Evolutionary conservation across 2,888 invertebrate species (phyloP), one percentile per base, ranked within the genome.

Genomic region (Chalcosyrphus nemorum): DNA sequence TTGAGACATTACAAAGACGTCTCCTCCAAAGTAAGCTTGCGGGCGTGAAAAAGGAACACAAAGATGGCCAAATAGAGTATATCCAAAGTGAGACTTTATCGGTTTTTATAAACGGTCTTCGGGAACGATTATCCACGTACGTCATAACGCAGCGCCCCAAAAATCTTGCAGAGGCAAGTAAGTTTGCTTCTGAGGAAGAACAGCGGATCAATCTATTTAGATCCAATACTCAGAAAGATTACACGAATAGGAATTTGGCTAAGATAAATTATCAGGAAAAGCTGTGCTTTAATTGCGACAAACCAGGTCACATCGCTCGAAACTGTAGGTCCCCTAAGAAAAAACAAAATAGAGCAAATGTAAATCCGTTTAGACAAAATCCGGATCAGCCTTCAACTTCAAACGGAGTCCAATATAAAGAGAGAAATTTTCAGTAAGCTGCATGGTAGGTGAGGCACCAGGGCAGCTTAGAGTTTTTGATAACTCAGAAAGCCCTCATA

Each of bases 221-320:
- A 21, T 35, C 65, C 4, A 68, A 68, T 7, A 43, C 13, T 3
- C 68, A 54, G 27, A 54, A 43, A 21, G 27, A 61, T 17, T 61
- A 61, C 13, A 61, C 45, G 11, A 27, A 27, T 7, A 45, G 13
- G 15, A 61, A 61, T 29, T 13, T 65, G 13, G 38, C 13, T 13
- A 38, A 38, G 13, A 38, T 38, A 13, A 38, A 38, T 4, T 38
- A 38, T 13, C 35, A 65, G 21, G 47, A 50, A 21, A 35, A 9
- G 7, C 4, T 0, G 29, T 50, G 52, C n/a, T 52, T 13, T 17
- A 66, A 52, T 52, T 66, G 52, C 21, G 66, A 13, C 38, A 66
- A 52, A 17, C 41, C 52, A 2, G 66, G 66, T 15, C 66, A 66
- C 17, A 66, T 66, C 11, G 52, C 66, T 24, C 35, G 35, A 52